These are phyloP conservation scores for Drosophila nikananu DNA, from an alignment of 1,140 invertebrate species.

Conservation along the genomic window DNA sequence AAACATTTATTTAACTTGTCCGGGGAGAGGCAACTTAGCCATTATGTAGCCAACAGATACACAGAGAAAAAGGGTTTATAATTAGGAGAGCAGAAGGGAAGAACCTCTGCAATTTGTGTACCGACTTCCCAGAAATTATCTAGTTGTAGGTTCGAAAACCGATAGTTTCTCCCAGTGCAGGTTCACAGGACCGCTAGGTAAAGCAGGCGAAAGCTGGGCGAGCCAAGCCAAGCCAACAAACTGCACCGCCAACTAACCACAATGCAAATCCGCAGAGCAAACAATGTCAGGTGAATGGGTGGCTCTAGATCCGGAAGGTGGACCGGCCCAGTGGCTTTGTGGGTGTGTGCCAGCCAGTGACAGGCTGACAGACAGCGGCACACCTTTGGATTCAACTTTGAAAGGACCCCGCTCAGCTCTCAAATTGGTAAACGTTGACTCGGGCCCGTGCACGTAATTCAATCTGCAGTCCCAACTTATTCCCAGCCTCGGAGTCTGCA, in stretches of 20 bases:
- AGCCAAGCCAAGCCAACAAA: slow-evolving; percentile 57
- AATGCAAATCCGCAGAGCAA: slow-evolving; percentile 83
- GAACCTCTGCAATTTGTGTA: neutral
- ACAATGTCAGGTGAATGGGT: slow-evolving; percentile 75
- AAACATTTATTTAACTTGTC: slow-evolving; percentile 79
- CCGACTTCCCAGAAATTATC: neutral
- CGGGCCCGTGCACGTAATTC: slow-evolving; percentile 70
- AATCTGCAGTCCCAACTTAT: slow-evolving; percentile 77
- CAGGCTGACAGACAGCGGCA: slow-evolving; percentile 73
- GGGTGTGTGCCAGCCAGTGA: slow-evolving; percentile 56
- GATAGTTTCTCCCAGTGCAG: slow-evolving; percentile 5
- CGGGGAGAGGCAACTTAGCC: slow-evolving; percentile 43
- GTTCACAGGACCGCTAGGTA: slow-evolving; percentile 3
- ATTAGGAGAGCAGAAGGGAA: neutral
- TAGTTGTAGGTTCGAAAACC: neutral
- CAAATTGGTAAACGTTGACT: slow-evolving; percentile 58
- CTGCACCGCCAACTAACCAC: slow-evolving; percentile 78
- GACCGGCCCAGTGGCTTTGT: slow-evolving; percentile 12
- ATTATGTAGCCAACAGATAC: slow-evolving; percentile 55
- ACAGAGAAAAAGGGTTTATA: slow-evolving; percentile 22
- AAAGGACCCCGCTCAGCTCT: slow-evolving; percentile 38
- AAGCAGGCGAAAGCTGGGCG: slow-evolving; percentile 1
- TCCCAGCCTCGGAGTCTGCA: slow-evolving; percentile 58
- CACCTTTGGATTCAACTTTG: slow-evolving; percentile 75
- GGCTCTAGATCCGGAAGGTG: slow-evolving; percentile 17